Evolutionary conservation across 2,888 invertebrate genomes (phyloP), one percentile per base, ranked within the genome.

Genomic region (Apotomis betuletana): DNA sequence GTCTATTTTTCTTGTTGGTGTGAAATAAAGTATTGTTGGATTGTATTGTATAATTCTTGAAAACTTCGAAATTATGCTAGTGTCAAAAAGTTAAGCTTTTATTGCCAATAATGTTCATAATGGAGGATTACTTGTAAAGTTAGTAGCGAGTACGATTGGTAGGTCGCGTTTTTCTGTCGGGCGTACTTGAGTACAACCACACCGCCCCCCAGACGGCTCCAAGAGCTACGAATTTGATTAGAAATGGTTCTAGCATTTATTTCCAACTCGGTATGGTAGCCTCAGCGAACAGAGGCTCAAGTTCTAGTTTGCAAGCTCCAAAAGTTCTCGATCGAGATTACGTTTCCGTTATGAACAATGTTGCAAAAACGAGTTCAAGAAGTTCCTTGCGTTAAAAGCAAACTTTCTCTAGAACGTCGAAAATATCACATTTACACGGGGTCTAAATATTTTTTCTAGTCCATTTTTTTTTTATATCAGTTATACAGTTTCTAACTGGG

Each of bases 191-290:
- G 78, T 83, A 86, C 80, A 71, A 62, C 71, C 71, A 83, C 83
- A 80, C 84, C 82, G 74, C 82, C 80, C 81, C 75, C 83, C 82
- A 87, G 86, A 88, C 87, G 79, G 77, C 77, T 77, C 75, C 74
- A 44, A 58, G 73, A 78, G 69, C 61, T 69, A 62, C 13, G 70
- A 77, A 75, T 46, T 4, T 36, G 49, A 15, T 38, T 36, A 12
- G 13, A n/a, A 57, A 46, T 46, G 54, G 65, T 46, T 4, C 9
- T 27, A 27, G 55, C 46, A 57, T 62, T 62, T 8, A 10, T 8
- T 49, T 8, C 49, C 9, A 10, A 10, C 9, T 9, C 9, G 9
- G 9, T 9, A 3, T 49, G 6, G 9, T 9, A 41, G 41, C 6
- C 6, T 41, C 41, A 41, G 6, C 49, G 5, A 44, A 8, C 44